Percentiles rank a stretch among this genome's conserved stretches.
Evolutionary conservation across 2,113 vertebrate species (phyloP).

Genomic region (Hydropotes inermis): DNA sequence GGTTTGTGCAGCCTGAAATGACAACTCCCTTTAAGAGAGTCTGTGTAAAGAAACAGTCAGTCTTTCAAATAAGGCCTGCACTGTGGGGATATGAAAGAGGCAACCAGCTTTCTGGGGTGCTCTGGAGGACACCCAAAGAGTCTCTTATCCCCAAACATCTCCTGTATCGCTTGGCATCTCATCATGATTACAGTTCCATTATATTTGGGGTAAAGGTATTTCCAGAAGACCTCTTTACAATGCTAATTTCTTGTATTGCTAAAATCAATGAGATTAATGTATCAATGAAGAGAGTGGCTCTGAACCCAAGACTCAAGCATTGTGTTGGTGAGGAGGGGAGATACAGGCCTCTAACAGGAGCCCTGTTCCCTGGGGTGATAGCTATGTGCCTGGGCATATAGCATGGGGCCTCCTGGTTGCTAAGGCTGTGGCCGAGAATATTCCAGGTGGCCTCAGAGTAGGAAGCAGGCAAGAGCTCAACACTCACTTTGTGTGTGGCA

Average conservation of each 20-base stretch:
- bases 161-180: not conserved
- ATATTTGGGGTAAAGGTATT: not conserved
- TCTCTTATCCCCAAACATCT: not conserved
- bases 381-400: not conserved
- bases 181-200: not conserved
- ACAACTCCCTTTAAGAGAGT: slow-evolving; percentile 81
- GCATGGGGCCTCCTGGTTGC: not conserved
- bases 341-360: not conserved
- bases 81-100: not conserved
- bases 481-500: not conserved
- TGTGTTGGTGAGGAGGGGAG: not conserved
- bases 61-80: slow-evolving; percentile 61
- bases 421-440: not conserved
- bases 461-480: not conserved
- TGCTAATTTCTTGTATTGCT: not conserved
- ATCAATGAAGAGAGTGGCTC: not conserved
- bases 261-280: not conserved
- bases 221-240: slow-evolving; percentile 21
- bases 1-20: slow-evolving; percentile 81
- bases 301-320: not conserved
- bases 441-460: not conserved
- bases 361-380: fast-evolving
- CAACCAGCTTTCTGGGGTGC: not conserved
- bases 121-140: not conserved
- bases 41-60: slow-evolving; percentile 73